These are phyloP conservation scores for Liolophura sinensis DNA, from an alignment of 1,140 invertebrate species.

Conservation along the genomic window DNA sequence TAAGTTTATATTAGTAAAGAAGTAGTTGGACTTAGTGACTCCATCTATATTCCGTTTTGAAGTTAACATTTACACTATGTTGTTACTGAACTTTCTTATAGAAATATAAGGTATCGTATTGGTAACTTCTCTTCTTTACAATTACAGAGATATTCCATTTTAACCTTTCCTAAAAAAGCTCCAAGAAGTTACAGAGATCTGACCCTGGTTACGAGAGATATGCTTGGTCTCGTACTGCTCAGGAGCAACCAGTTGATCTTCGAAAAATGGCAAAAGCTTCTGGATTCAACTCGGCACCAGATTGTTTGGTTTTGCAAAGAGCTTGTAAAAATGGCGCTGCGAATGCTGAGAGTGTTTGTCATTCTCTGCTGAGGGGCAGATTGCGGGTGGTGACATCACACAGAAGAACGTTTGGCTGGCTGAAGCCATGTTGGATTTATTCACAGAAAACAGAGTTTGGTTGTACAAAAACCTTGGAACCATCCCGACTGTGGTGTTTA, in stretches of 20 bases:
- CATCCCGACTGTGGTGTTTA: conserved; percentile 88
- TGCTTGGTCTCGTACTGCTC: conserved; percentile 76
- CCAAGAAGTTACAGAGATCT: conserved; percentile 89
- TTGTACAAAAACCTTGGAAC: conserved; percentile 78
- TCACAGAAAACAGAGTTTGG: conserved; percentile 88
- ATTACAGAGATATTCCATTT: conserved; percentile 64
- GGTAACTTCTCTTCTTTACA: too few relatives aligned
- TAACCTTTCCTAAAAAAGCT: conserved; percentile 83
- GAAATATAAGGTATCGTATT: too few relatives aligned
- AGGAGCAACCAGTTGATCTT: conserved; percentile 82
- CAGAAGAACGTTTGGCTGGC: conserved; percentile 87
- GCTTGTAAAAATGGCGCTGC: conserved; percentile 86
- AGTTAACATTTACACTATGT: too few relatives aligned
- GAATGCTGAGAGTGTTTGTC: conserved; percentile 85
- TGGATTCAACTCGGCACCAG: conserved; percentile 71
- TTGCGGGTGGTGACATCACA: conserved; percentile 89
- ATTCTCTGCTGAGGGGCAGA: conserved; percentile 90
- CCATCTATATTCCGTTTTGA: too few relatives aligned
- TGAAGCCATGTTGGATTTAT: conserved; percentile 89
- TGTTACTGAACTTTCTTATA: too few relatives aligned
- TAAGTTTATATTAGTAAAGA: too few relatives aligned
- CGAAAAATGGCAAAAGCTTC: conserved; percentile 86
- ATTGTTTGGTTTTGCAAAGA: conserved; percentile 68
- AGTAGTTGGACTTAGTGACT: too few relatives aligned
- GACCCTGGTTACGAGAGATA: conserved; percentile 86